Conservation (phyloP, 2,113 vertebrate genomes). For the Trinectes maculatus region DNA sequence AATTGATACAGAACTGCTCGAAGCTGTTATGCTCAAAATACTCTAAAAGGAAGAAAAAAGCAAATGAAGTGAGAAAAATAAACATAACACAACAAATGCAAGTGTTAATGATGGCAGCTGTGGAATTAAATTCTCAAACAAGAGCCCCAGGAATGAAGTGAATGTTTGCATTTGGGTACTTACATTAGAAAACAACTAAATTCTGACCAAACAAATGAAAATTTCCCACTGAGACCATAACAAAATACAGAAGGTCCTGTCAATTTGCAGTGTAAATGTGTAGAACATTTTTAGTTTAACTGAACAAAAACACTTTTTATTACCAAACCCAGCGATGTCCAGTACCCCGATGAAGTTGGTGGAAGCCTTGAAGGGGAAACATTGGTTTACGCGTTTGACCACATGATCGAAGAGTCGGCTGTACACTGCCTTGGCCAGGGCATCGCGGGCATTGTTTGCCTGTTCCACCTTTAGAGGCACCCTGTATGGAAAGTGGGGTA, state of each 20-base stretch:
- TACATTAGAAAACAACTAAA: conserved; percentile 17
- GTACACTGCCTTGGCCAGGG: conserved; percentile 96
- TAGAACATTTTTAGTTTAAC: not conserved
- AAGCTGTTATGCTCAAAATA: conserved; percentile 99
- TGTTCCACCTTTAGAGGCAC: conserved; percentile 98
- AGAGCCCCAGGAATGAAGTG: conserved; percentile 32
- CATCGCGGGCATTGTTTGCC: conserved; percentile 96
- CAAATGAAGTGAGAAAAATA: conserved; percentile 42
- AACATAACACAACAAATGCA: conserved; percentile 54
- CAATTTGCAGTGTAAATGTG: too few species aligned
- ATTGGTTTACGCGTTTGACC: conserved; percentile 95
- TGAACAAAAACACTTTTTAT: conserved; percentile 38
- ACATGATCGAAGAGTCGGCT: conserved; percentile 98
- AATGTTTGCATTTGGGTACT: conserved; percentile 15
- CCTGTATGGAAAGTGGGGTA: conserved; percentile 78
- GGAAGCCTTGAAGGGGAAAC: conserved; percentile 94
- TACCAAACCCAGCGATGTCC: conserved; percentile 99
- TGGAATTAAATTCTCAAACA: conserved; percentile 43
- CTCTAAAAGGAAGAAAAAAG: conserved; percentile 81
- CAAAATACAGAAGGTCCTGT: too few species aligned
- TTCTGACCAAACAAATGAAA: conserved; percentile 1
- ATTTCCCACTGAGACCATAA: not conserved
- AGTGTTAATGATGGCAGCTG: conserved; percentile 34
- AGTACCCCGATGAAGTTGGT: conserved; percentile 96
- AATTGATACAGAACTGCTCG: conserved; percentile 99